Conservation (phyloP, 2,797 vertebrate species). For the Liasis olivaceus region DNA sequence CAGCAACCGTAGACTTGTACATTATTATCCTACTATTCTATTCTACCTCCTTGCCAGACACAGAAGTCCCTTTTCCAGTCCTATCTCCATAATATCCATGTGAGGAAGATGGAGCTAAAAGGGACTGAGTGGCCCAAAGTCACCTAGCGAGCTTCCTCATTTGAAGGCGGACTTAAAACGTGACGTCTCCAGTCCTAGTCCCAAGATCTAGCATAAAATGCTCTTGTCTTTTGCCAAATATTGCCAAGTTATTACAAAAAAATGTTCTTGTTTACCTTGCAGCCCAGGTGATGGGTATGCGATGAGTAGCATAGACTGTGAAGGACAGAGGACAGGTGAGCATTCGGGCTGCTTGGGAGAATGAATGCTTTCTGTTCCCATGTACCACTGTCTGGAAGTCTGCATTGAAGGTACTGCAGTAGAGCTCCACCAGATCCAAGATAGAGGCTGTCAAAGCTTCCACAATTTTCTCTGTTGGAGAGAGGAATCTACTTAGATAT, state of each 20-base stretch:
- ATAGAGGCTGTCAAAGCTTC: slow-evolving; percentile 91
- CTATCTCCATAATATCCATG: background rate
- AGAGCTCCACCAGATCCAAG: slow-evolving; percentile 90
- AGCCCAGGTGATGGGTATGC: slow-evolving; percentile 94
- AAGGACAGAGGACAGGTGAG: slow-evolving; percentile 84
- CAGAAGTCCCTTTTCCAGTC: background rate
- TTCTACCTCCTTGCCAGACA: background rate
- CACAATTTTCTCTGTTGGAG: slow-evolving; percentile 82
- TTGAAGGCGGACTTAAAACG: background rate
- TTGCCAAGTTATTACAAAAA: background rate
- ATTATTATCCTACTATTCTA: background rate
- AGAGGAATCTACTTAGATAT: background rate
- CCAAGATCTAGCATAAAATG: background rate
- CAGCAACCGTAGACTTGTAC: background rate
- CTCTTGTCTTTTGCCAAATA: background rate
- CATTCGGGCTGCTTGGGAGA: slow-evolving; percentile 84
- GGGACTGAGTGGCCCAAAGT: background rate
- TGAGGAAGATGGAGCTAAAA: background rate
- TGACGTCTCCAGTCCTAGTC: background rate
- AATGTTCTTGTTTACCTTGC: slow-evolving; percentile 78
- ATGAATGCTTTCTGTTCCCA: slow-evolving; percentile 70
- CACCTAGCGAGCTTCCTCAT: background rate
- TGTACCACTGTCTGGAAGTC: slow-evolving; percentile 86
- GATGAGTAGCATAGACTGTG: slow-evolving; percentile 88
- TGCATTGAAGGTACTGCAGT: slow-evolving; percentile 93